A percentile compares a stretch with the other conserved stretches of the same genome.
Evolutionary conservation across 2,797 vertebrate genomes (phyloP).

Genomic region (Sebastes nivosus): DNA sequence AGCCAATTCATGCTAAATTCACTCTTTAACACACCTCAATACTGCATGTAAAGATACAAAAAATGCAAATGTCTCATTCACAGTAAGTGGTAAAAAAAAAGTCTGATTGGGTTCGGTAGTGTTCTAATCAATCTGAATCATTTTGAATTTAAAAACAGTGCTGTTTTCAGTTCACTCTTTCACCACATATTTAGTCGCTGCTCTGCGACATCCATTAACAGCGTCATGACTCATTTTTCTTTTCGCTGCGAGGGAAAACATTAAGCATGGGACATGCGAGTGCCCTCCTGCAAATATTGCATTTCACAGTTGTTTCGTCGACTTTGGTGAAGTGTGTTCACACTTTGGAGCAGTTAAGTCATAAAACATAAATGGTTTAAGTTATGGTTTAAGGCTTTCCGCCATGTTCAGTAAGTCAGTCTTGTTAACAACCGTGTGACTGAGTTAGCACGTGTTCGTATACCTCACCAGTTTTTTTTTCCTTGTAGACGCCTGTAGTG

Average conservation of each 20-base stretch:
- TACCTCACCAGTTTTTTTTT: conserved; percentile 43
- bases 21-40: background rate
- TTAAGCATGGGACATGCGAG: background rate
- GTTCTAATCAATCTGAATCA: background rate
- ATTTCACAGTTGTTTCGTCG: background rate
- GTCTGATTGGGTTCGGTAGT: background rate
- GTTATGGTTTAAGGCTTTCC: conserved; percentile 3
- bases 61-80: background rate
- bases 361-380: background rate
- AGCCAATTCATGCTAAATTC: background rate
- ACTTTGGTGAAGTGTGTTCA: background rate
- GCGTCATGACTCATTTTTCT: background rate
- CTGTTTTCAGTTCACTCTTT: background rate
- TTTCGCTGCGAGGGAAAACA: background rate
- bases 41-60: background rate
- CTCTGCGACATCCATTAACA: background rate
- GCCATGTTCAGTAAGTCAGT: conserved; percentile 30
- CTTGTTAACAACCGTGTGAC: conserved; percentile 22
- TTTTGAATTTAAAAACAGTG: background rate
- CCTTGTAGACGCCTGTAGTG: conserved; percentile 18
- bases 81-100: background rate
- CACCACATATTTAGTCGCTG: background rate
- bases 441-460: conserved; percentile 13
- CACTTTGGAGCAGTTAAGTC: background rate
- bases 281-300: background rate